Evolutionary conservation across 2,797 vertebrate genomes (phyloP).

Genomic region (Rhinophrynus dorsalis): DNA sequence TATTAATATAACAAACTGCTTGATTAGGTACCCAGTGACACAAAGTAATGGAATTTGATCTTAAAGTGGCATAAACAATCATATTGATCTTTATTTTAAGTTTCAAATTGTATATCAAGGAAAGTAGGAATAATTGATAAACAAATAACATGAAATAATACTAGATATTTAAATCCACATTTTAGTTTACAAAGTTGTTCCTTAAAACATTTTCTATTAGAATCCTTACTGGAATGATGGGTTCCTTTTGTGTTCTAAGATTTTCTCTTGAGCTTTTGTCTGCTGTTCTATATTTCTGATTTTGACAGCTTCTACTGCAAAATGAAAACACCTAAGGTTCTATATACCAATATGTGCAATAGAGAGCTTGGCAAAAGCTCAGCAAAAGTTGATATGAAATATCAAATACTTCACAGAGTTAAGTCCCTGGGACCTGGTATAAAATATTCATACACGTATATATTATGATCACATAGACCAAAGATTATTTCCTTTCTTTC

Average conservation of each 20-base stretch:
- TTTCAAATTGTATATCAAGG: too few species aligned
- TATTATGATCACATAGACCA: slow-evolving; percentile 16
- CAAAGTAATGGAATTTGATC: too few species aligned
- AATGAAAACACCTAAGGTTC: slow-evolving; percentile 47
- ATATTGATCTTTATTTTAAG: too few species aligned
- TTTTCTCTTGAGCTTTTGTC: slow-evolving; percentile 30
- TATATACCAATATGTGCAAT: slow-evolving; percentile 41
- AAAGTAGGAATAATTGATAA: too few species aligned
- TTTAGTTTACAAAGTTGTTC: too few species aligned
- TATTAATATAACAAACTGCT: too few species aligned
- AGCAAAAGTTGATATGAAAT: slow-evolving; percentile 43
- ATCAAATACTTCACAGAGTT: slow-evolving; percentile 35
- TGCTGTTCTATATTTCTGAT: slow-evolving; percentile 28
- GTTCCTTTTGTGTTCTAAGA: slow-evolving; percentile 6
- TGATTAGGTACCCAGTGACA: too few species aligned
- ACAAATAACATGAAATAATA: too few species aligned
- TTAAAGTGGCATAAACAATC: too few species aligned
- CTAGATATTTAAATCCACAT: too few species aligned
- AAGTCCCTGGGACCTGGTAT: slow-evolving; percentile 32
- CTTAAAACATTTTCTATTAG: too few species aligned
- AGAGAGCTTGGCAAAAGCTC: slow-evolving; percentile 43
- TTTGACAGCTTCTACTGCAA: slow-evolving; percentile 40
- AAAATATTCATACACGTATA: slow-evolving; percentile 40
- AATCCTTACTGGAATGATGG: background rate
- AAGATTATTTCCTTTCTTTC: slow-evolving; percentile 21